Base-by-base conservation (phyloP, 2,797 vertebrate genomes). In the Ctenopoma kingsleyae region DNA sequence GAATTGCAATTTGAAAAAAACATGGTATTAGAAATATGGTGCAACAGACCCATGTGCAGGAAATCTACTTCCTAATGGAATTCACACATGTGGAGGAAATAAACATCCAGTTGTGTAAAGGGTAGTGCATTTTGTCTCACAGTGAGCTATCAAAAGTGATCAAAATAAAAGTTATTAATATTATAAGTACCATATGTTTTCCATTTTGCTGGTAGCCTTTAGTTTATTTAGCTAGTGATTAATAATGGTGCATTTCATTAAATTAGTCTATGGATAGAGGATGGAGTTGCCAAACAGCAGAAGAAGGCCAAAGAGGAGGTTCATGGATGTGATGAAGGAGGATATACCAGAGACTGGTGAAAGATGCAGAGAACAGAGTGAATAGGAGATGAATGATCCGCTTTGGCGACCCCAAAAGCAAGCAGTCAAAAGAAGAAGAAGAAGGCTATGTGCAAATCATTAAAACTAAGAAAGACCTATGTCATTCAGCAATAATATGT, bases 1-100 rank as follows among this genome's bases (percentile, higher is more conserved):
- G 8, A 54, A 22, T 35, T 9, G 1, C 40, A 63, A 32, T 30
- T 57, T 67, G 48, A 12, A 32, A 58, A 53, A 60, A 10, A 17
- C 4, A 27, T 43, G 51, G 27, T 41, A 48, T 59, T 20, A 51
- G 22, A 32, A n/a, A 46, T 20, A 36, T 22, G 15, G 8, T 56
- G 62, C 17, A 22, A 17, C 19, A 48, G 9, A 36, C 17, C 40
- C 6, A 27, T 52, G 23, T 40, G 30, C 46, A 27, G 25, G 25
- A 27, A 27, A 27, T 5, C 25, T 27, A 58, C 8, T 47, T 38
- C n/a, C 41, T 35, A 55, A 6, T 10, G 51, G 13, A 47, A 44
- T 32, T 38, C 15, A 50, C 20, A 41, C 35, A 25, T 20, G 8
- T 22, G 5, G 6, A 27, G 17, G n/a, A 13, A 49, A 1, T 46